Evolutionary conservation across 2,113 vertebrate genomes (phyloP).

Genomic region (Halcyon malimbica): DNA sequence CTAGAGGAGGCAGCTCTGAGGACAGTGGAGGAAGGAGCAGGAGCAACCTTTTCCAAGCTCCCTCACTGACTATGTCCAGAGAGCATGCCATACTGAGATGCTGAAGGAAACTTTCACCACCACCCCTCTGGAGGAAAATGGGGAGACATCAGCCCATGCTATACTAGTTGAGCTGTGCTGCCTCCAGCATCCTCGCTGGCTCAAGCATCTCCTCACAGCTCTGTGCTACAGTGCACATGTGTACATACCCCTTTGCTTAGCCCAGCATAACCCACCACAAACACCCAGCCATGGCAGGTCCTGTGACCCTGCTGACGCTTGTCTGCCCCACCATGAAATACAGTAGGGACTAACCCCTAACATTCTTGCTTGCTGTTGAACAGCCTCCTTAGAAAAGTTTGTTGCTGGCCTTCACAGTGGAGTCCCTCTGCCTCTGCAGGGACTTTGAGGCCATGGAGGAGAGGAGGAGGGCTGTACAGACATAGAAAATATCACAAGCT

Average conservation of each 20-base stretch:
- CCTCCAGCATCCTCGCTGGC: not conserved
- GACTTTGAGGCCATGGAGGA: not conserved
- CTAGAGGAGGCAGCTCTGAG: not conserved
- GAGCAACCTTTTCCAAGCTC: not conserved
- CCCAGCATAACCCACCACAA: not conserved
- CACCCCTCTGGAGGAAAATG: not conserved
- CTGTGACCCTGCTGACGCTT: not conserved
- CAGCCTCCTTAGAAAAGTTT: not conserved
- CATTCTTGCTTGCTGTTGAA: not conserved
- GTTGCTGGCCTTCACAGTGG: not conserved
- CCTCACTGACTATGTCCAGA: not conserved
- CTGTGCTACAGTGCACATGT: not conserved
- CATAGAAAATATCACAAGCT: not conserved
- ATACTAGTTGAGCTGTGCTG: accelerated
- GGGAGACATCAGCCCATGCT: not conserved
- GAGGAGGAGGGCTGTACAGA: not conserved
- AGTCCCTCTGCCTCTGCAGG: not conserved
- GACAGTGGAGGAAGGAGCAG: not conserved
- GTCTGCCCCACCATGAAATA: not conserved
- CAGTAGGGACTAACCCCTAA: not conserved
- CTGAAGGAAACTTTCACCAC: not conserved
- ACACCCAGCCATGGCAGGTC: not conserved
- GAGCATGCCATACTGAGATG: not conserved
- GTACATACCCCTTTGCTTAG: not conserved
- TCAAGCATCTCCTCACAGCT: not conserved